Conservation (phyloP, 2,113 vertebrate species). For the Thunnus maccoyii region DNA sequence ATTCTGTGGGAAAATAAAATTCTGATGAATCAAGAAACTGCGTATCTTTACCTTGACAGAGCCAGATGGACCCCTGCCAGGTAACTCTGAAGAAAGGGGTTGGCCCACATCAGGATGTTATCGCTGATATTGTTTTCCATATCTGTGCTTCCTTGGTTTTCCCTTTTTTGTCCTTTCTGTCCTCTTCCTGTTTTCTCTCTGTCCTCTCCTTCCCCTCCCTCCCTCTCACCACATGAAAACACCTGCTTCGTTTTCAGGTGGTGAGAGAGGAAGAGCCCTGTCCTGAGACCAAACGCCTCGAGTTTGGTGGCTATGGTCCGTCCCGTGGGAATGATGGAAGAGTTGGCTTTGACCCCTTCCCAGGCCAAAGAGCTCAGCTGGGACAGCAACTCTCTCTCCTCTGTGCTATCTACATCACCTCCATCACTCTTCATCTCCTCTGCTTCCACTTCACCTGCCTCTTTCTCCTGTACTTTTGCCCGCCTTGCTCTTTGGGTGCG, state of each 20-base stretch:
- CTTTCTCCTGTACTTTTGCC: background rate
- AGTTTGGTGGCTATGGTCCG: slow-evolving; percentile 63
- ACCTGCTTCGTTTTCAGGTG: slow-evolving; percentile 34
- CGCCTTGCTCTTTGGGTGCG: slow-evolving; percentile 14
- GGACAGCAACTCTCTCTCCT: slow-evolving; percentile 65
- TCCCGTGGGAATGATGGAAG: slow-evolving; percentile 63
- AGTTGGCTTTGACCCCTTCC: slow-evolving; percentile 85
- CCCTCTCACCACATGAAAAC: background rate
- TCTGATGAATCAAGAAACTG: background rate
- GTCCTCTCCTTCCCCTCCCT: slow-evolving; percentile 5
- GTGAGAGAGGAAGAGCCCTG: slow-evolving; percentile 73
- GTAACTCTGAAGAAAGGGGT: slow-evolving; percentile 89
- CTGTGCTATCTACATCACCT: accelerated
- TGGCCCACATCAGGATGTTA: slow-evolving; percentile 80
- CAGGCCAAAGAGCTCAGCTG: slow-evolving; percentile 87
- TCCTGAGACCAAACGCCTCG: slow-evolving; percentile 82
- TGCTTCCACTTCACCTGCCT: background rate
- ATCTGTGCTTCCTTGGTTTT: background rate
- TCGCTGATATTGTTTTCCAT: background rate
- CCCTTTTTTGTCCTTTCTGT: background rate
- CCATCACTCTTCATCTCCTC: background rate
- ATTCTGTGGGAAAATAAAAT: background rate
- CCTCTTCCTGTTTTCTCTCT: slow-evolving; percentile 15
- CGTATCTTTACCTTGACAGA: slow-evolving; percentile 77
- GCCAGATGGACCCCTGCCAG: slow-evolving; percentile 87